Evolutionary conservation across 2,888 invertebrate genomes (phyloP).

Genomic region (Protophormia terraenovae): DNA sequence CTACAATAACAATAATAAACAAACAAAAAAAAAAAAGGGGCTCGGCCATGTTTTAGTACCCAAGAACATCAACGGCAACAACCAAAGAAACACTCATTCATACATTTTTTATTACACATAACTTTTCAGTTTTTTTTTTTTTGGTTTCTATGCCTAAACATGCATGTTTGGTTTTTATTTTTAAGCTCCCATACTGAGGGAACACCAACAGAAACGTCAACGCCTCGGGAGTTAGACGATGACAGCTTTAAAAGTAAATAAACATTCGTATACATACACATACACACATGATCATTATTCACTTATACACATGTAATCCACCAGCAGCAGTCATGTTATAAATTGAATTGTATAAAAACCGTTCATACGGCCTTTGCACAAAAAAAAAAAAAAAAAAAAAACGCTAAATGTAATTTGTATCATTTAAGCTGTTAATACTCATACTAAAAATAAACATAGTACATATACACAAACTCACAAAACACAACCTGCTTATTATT

Average conservation of each 20-base stretch:
- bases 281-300: neutral
- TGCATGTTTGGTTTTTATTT: conserved; percentile 26
- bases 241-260: conserved; percentile 49
- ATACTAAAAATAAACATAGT: neutral
- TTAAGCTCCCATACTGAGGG: conserved; percentile 20
- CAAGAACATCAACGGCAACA: conserved; percentile 4
- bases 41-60: conserved; percentile 26
- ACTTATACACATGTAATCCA: conserved; percentile 9
- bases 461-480: neutral
- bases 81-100: neutral
- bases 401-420: conserved; percentile 17
- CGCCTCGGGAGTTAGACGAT: conserved; percentile 58
- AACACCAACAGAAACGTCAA: conserved; percentile 32
- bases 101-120: neutral
- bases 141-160: conserved; percentile 27
- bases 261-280: neutral
- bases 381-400: conserved; percentile 10
- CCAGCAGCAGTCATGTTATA: conserved; percentile 8
- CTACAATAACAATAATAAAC: neutral
- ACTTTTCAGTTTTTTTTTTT: neutral
- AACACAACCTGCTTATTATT: conserved; percentile 22
- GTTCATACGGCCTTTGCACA: conserved; percentile 16
- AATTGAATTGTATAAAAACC: conserved; percentile 36
- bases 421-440: conserved; percentile 41
- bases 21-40: conserved; percentile 31